A percentile compares a stretch with the other conserved stretches of the same genome.
phyloP scores from a whole-genome alignment of 2,797 vertebrate species.

The Eremophila alpestris region DNA sequence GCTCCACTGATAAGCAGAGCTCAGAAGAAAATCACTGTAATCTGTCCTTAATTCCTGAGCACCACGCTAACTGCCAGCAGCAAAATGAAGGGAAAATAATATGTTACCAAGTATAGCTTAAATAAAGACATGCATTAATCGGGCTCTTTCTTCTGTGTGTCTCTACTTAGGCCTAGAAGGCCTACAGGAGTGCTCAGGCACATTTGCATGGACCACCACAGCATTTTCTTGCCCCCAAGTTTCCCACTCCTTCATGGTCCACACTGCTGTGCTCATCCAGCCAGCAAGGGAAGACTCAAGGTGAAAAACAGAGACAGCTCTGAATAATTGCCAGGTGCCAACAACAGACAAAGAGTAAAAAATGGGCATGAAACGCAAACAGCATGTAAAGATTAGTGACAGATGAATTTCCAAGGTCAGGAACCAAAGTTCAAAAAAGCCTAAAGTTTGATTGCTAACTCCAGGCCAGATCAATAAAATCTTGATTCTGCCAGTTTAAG shows the following conservation, averaged over 20 bases:
- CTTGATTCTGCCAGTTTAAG: neutral
- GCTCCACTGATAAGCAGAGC: conserved; percentile 47
- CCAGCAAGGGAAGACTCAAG: neutral
- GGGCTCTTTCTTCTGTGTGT: conserved; percentile 10
- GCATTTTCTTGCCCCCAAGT: neutral
- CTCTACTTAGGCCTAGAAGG: neutral
- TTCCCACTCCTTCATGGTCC: neutral
- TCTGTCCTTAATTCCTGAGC: conserved; percentile 61
- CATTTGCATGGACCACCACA: neutral
- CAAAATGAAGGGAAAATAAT: conserved; percentile 53
- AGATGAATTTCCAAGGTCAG: neutral
- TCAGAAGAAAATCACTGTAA: conserved; percentile 66
- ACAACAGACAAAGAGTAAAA: neutral
- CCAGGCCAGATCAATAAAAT: neutral
- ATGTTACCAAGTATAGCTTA: conserved; percentile 55
- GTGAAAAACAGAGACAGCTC: conserved; percentile 13
- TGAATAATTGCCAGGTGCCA: neutral
- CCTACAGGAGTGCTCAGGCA: neutral
- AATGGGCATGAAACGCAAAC: neutral
- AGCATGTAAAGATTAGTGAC: neutral
- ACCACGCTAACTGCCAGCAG: conserved; percentile 39
- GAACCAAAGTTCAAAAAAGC: neutral
- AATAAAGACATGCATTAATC: conserved; percentile 30
- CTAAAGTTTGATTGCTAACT: neutral
- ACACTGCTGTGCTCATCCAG: neutral